Percentiles rank a stretch among this genome's conserved stretches.
phyloP scores from a whole-genome alignment of 2,113 vertebrate genomes.

The Xiphophorus hellerii region DNA sequence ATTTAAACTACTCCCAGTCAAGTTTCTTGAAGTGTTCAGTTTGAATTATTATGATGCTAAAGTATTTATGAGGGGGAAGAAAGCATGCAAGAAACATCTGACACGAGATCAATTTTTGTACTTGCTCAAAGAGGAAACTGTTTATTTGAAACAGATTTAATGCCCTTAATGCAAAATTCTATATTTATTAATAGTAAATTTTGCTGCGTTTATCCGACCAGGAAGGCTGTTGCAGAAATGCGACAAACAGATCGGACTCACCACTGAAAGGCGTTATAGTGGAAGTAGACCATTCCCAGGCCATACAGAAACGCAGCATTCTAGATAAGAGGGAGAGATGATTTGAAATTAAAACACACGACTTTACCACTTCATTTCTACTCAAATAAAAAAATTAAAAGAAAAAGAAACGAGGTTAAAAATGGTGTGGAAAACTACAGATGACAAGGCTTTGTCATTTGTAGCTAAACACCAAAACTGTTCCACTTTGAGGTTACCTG shows the following conservation, averaged over 20 bases:
- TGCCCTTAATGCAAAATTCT: too few relatives aligned
- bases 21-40: too few relatives aligned
- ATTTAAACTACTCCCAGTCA: too few relatives aligned
- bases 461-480: neutral
- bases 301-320: slow-evolving; percentile 99
- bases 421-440: neutral
- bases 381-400: neutral
- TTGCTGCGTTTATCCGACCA: neutral
- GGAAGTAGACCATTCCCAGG: slow-evolving; percentile 99
- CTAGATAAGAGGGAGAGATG: slow-evolving; percentile 67
- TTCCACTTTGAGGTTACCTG: neutral
- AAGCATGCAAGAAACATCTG: too few relatives aligned
- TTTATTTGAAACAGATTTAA: too few relatives aligned
- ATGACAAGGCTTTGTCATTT: neutral
- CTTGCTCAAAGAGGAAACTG: too few relatives aligned
- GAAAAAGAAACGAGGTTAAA: neutral
- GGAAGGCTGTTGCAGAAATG: neutral
- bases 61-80: too few relatives aligned
- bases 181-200: neutral
- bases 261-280: slow-evolving; percentile 99
- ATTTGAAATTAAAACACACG: accelerated
- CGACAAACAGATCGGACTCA: slow-evolving; percentile 79
- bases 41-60: too few relatives aligned
- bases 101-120: too few relatives aligned
- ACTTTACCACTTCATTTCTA: too few relatives aligned